A percentile compares a stretch with the other conserved stretches of the same genome.
Evolutionary conservation across 64 coral and sea anemone species (phyloP).

Genomic region (Pocillopora verrucosa): DNA sequence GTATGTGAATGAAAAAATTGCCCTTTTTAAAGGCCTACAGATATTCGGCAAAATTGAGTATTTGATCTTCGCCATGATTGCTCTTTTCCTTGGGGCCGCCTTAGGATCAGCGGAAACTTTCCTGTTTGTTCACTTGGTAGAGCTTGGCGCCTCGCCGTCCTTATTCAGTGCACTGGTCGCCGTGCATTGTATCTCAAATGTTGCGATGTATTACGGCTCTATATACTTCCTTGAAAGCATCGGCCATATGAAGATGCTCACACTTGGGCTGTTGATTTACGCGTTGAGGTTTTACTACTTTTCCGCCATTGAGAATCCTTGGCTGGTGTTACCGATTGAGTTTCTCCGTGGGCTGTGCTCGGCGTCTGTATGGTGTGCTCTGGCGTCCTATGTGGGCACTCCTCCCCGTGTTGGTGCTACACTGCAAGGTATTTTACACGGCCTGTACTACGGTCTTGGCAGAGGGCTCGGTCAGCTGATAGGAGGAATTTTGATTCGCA

Average conservation of each 20-base stretch:
- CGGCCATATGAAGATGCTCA: constrained; percentile 76
- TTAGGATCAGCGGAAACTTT: constrained; percentile 67
- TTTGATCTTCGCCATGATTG: constrained; percentile 60
- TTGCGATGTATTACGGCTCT: constrained; percentile 72
- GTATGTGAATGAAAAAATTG: constrained; percentile 42
- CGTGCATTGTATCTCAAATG: constrained; percentile 72
- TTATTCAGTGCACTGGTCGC: constrained; percentile 73
- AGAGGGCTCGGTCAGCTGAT: constrained; percentile 84
- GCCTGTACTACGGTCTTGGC: constrained; percentile 79
- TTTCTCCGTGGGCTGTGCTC: constrained; percentile 72
- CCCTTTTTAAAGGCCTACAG: constrained; percentile 61
- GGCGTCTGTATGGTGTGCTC: constrained; percentile 72
- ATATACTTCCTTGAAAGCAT: constrained; percentile 67
- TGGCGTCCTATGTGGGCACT: constrained; percentile 82
- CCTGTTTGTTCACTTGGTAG: constrained; percentile 71
- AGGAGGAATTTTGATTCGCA: constrained; percentile 71
- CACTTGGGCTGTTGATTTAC: constrained; percentile 58
- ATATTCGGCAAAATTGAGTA: constrained; percentile 80
- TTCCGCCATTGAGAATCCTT: constrained; percentile 74
- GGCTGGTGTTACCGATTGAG: constrained; percentile 92
- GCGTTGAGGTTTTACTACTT: constrained; percentile 88
- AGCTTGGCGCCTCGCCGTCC: constrained; percentile 83
- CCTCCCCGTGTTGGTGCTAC: constrained; percentile 94
- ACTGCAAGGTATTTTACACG: constrained; percentile 89
- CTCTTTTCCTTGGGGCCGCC: constrained; percentile 71